These are phyloP conservation scores for Canis aureus DNA, from an alignment of 2,113 vertebrate species.

Conservation along the genomic window DNA sequence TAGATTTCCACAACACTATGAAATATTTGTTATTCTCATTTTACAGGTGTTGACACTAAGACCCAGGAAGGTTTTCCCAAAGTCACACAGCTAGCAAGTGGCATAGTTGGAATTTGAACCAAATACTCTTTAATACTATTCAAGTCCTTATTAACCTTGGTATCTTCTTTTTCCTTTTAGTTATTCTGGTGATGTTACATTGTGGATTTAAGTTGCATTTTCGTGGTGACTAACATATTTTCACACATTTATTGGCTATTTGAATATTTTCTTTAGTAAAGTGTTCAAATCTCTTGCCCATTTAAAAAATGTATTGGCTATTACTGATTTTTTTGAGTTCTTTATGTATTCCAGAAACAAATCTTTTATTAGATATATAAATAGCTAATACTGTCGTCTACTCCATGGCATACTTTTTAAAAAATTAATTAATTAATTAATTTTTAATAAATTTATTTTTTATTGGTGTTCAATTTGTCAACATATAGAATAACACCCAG, in stretches of 20 bases:
- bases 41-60: neutral
- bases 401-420: neutral
- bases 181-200: neutral
- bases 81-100: neutral
- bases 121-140: neutral
- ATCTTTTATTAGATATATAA: neutral
- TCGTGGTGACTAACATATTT: neutral
- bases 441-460: too few relatives aligned
- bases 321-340: constrained; percentile 5
- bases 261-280: constrained; percentile 5
- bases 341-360: neutral
- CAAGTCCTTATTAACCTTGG: neutral
- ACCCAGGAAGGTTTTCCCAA: neutral
- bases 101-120: neutral
- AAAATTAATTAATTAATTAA: too few relatives aligned
- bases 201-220: neutral
- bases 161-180: neutral
- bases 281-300: neutral
- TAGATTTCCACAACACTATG: neutral
- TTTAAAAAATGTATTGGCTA: neutral
- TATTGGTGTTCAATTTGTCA: too few relatives aligned
- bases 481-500: too few relatives aligned
- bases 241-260: neutral
- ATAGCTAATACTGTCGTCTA: neutral
- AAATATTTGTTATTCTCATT: neutral